Evolutionary conservation across 2,888 invertebrate genomes (phyloP), one percentile per base, ranked within the genome.

Genomic region (Ormyrus thymus): DNA sequence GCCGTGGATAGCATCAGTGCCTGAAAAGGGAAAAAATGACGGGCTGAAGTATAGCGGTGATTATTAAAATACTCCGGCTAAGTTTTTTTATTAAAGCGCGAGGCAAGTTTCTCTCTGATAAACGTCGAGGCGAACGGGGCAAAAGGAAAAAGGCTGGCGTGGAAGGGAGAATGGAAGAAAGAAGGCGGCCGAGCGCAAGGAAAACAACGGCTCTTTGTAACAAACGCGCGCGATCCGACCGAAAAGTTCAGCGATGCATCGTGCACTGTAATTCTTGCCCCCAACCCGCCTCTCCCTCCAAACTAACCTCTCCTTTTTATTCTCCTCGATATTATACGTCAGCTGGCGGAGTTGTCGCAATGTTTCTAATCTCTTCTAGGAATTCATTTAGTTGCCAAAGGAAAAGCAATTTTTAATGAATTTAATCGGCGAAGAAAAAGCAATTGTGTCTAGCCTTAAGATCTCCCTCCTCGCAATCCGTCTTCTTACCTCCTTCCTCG

Each of bases 241-340:
- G 75, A 74, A 79, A 75, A 74, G 70, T 69, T 75, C 48, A 65
- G 70, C 70, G 65, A 75, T 79, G 70, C 70, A 79, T 75, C 58
- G 69, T 71, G 13, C 65, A 58, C 79, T 74, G 58, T 71, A 75
- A 75, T 79, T 71, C 61, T 71, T 59, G 50, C 51, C 46, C 13
- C 45, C 58, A 29, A 29, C 29, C 46, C 77, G 43, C 9, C 43
- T 48, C 13, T 68, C 48, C 29, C 51, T 15, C 56, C 65, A 53
- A 56, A 29, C 55, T 46, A 11, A 13, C 45, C 62, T 70, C 15
- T 13, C 56, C 53, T 66, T 45, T 58, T 29, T 29, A n/a, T n/a
- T n/a, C n/a, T n/a, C n/a, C n/a, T 29, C 4, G 4, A 29, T 29
- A 29, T 29, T 29, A 29, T 29, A 29, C 29, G 2, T 4, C 1